Evolutionary conservation across 2,888 invertebrate species (phyloP), one percentile per base, ranked within the genome.

Genomic region (Litoditis marina): DNA sequence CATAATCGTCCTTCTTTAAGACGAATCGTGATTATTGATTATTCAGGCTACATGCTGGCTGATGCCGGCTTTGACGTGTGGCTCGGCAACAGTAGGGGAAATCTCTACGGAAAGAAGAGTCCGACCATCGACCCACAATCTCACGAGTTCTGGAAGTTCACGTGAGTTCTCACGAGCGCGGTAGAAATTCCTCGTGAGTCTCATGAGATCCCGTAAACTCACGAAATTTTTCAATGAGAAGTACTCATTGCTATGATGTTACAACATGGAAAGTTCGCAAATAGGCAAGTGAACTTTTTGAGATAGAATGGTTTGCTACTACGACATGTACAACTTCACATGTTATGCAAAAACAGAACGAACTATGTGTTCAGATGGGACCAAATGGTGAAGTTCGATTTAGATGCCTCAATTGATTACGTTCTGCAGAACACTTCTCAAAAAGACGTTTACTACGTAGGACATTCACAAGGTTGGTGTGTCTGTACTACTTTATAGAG

Each of bases 381-480:
- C 28, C 36, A 64, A 28, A 64, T 64, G 57, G 60, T 42, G 6
- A 16, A 44, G n/a, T 60, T 54, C 16, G 64, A 64, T 31, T 30
- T 64, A 44, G 36, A 51, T 7, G 60, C 64, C 1, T 42, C 44
- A n/a, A 54, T 64, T 19, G 57, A 64, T 39, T 53, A 52, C 19
- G 64, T 60, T 8, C 31, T 64, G 32, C n/a, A 54, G n/a, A 27
- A 52, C 44, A 49, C 46, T 6, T 27, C 31, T 3, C 49, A 55
- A 28, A 50, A 60, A 30, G 16, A n/a, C 16, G 31, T 64, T 13
- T 49, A 64, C 46, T 64, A 64, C 30, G 50, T 60, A 6, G 64
- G 64, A 7, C 64, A 64, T 30, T 64, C 64, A 4, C 64, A 64
- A 31, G 63, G n/a, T n/a, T n/a, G n/a, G n/a, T n/a, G n/a, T n/a